Evolutionary conservation across 2,113 vertebrate species (phyloP).

Genomic region (Desmodus rotundus): DNA sequence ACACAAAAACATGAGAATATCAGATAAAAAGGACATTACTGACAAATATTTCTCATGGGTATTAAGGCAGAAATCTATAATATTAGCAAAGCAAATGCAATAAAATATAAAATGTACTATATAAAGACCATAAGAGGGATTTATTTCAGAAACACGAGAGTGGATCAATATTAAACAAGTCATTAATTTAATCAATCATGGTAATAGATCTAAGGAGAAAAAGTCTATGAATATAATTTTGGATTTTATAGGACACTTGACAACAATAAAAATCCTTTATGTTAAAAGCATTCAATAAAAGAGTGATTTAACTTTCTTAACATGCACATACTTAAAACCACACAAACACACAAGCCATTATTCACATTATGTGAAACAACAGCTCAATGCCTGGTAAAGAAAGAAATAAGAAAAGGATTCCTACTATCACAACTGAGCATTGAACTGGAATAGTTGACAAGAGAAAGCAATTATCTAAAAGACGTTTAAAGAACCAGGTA

Average conservation of each 20-base stretch:
- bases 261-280: neutral
- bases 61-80: conserved; percentile 14
- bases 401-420: neutral
- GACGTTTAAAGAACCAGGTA: neutral
- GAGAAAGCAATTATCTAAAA: neutral
- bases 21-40: neutral
- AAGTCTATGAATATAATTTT: neutral
- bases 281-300: neutral
- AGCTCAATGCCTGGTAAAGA: neutral
- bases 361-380: neutral
- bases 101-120: conserved; percentile 18
- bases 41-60: neutral
- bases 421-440: neutral
- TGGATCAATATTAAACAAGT: conserved; percentile 16
- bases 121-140: neutral
- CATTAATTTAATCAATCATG: neutral
- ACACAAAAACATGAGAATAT: neutral
- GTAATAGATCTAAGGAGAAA: neutral
- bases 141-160: conserved; percentile 20
- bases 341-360: neutral
- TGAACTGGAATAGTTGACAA: neutral
- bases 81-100: neutral
- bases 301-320: neutral
- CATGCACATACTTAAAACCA: neutral
- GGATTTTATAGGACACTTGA: neutral